Evolutionary conservation across 2,113 vertebrate genomes (phyloP), one percentile per base, ranked within the genome.

Genomic region (Aegypius monachus): DNA sequence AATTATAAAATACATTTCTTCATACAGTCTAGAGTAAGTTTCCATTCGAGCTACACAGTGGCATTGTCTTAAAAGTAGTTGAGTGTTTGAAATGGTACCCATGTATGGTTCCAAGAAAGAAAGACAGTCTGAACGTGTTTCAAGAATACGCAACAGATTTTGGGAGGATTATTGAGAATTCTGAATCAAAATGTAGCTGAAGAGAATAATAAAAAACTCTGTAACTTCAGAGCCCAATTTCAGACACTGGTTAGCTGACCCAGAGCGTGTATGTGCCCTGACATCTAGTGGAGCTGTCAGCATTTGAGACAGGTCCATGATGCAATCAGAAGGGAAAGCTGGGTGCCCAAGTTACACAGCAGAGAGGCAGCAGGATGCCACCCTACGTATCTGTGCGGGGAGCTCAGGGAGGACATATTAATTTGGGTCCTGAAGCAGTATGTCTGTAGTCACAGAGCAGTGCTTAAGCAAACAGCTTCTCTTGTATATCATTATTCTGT

Each of bases 321-420:
- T 21, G 16, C 22, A 40, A 10, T 21, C 13, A 0, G 2, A 48
- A 65, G 13, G 13, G 32, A 74, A 95, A 65, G 8, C 3, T 9
- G 0, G 9, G 4, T 88, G 34, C 27, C 31, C 27, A 68, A 34
- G 43, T 56, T 58, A 48, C 13, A 18, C 9, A 56, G 36, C 1
- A 7, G 53, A 90, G 27, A 81, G 32, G 20, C n/a, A 63, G 61
- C 16, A 38, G 31, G 38, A 82, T 53, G 7, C 7, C 11, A 22
- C 32, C 31, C 8, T 12, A 11, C 4, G 4, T 31, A 40, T 43
- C 58, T 0, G 0, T 20, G 8, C 21, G 53, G 36, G 17, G 31
- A 73, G 5, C 19, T 62, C 40, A 61, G 14, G 32, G 15, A 56
- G 56, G 16, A 31, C 13, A 6, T 20, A 12, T 0, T 5, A 65